Evolutionary conservation across 2,113 vertebrate genomes (phyloP), one percentile per base, ranked within the genome.

Genomic region (Oncorhynchus keta): DNA sequence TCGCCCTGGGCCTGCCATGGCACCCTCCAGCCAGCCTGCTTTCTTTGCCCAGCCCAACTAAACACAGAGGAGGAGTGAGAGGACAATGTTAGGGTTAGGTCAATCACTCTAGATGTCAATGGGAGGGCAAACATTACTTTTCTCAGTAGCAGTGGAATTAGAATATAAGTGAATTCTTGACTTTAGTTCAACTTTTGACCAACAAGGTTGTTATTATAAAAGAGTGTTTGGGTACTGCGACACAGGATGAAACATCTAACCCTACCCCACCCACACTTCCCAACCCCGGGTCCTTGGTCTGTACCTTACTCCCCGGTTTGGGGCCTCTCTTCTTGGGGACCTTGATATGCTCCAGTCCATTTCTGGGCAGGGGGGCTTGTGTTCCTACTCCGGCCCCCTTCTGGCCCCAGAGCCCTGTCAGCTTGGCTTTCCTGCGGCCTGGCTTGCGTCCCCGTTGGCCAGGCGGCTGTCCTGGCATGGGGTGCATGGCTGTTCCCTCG

Each of bases 241-340:
- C 39, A 45, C 39, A 45, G 39, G 39, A 45, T 45, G 9, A 11
- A 57, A 57, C 55, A 57, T 2, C 55, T 18, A 18, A 57, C 55
- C 55, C 20, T 57, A 20, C 55, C 5, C 14, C 14, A 5, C 4
- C 3, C 4, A 57, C 55, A 16, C 55, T 57, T 4, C 55, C 18
- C 20, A 20, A 57, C 55, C 55, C 18, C 16, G 20, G 55, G 20
- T 20, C 55, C 55, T 20, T 18, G 55, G 18, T 57, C 55, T 79
- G 73, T 92, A 99, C 97, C 98, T 96, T 99, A 88, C 94, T 98
- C 89, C 97, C 98, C 72, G 98, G 97, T 90, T 99, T 99, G 78
- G 98, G 98, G 66, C 98, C 98, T 85, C 98, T 94, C 90, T 99
- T 99, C 92, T 97, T 98, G 87, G 96, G 96, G 85, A 97, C 95